Conservation (phyloP, 2,113 vertebrate species). For the Glareola pratincola region DNA sequence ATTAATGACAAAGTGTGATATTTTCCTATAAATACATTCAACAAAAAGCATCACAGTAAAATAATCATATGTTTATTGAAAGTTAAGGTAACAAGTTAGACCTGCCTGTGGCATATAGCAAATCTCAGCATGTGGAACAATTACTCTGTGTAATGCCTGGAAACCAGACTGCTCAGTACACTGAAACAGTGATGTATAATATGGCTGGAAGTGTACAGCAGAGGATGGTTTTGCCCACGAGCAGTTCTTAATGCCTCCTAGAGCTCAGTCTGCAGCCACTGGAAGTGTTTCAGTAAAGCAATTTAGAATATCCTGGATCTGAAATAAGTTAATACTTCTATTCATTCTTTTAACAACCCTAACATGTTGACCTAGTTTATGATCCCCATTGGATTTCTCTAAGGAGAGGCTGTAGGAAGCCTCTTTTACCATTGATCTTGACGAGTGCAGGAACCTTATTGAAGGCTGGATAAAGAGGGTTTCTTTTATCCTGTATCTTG, state of each 20-base stretch:
- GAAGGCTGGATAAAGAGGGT: background rate
- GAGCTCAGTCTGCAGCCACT: background rate
- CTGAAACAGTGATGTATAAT: background rate
- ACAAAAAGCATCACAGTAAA: background rate
- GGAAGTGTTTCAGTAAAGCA: background rate
- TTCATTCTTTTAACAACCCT: background rate
- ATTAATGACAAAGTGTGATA: background rate
- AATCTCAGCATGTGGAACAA: background rate
- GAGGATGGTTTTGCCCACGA: background rate
- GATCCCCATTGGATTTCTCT: background rate
- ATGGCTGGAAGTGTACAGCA: background rate
- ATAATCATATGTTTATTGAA: background rate
- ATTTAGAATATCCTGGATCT: background rate
- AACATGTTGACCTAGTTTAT: background rate
- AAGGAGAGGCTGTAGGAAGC: background rate
- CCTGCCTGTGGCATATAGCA: background rate
- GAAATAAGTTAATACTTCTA: background rate
- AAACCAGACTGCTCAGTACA: background rate
- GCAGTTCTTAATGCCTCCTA: background rate
- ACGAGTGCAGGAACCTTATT: background rate
- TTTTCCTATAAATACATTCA: background rate
- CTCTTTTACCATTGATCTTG: background rate
- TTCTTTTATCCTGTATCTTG: background rate
- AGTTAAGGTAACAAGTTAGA: background rate
- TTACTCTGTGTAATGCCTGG: background rate